A percentile compares a stretch with the other conserved stretches of the same genome.
These are phyloP conservation scores for Aptenodytes patagonicus DNA, from an alignment of 2,113 vertebrate genomes.

Conservation along the genomic window DNA sequence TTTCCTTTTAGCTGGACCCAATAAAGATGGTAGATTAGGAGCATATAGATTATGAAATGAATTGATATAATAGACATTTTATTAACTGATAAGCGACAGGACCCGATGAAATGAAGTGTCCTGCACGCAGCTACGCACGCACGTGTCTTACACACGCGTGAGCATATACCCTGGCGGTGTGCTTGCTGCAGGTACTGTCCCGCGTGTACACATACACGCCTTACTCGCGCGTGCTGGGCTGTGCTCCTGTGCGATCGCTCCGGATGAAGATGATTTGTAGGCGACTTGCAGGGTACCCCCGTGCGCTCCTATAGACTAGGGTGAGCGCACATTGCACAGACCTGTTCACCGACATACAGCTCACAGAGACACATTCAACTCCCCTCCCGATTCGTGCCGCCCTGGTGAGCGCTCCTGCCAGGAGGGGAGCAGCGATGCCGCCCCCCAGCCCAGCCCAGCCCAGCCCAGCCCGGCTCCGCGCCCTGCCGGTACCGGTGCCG, in stretches of 20 bases:
- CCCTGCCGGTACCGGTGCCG: neutral
- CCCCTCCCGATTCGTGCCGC: neutral
- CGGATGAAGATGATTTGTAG: accelerated
- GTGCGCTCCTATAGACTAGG: neutral
- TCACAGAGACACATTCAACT: accelerated
- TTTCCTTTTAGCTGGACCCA: slow-evolving; percentile 79
- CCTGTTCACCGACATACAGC: accelerated
- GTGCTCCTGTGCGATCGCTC: accelerated
- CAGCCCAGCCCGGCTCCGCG: neutral
- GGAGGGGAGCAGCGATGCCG: neutral
- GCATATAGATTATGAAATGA: slow-evolving; percentile 66
- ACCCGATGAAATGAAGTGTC: neutral
- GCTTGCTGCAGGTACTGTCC: neutral
- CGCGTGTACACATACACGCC: accelerated
- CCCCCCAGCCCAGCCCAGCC: neutral
- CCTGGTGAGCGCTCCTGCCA: neutral
- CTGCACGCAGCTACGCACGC: neutral
- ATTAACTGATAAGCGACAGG: slow-evolving; percentile 65
- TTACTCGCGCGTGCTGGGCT: accelerated
- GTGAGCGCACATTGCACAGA: neutral
- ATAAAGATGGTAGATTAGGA: slow-evolving; percentile 82
- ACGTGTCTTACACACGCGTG: neutral
- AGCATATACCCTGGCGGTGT: neutral
- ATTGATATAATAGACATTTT: slow-evolving; percentile 59
- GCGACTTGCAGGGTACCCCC: neutral